Conservation (phyloP, 2,888 invertebrate genomes). For the Phyto melanocephala region DNA sequence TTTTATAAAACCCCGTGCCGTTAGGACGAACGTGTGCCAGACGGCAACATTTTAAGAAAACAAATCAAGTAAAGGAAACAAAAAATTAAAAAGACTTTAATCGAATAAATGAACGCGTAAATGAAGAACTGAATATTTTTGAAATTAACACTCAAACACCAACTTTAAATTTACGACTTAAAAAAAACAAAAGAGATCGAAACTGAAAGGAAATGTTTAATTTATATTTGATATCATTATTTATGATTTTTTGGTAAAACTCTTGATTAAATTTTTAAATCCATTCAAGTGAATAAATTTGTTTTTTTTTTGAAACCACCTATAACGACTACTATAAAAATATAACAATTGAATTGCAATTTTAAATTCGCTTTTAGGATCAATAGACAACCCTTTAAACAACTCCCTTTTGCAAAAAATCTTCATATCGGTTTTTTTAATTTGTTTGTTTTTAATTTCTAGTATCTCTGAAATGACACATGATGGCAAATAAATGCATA, state of each 20-base stretch:
- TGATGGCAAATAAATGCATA: not conserved
- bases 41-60: too few relatives aligned
- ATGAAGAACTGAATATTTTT: not conserved
- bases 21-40: too few relatives aligned
- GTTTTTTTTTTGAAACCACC: not conserved
- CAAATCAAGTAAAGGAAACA: too few relatives aligned
- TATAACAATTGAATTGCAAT: not conserved
- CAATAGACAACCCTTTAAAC: slow-evolving; percentile 15
- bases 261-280: slow-evolving; percentile 9
- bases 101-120: not conserved
- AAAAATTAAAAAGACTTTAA: not conserved
- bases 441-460: not conserved
- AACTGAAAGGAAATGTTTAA: too few relatives aligned
- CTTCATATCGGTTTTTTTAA: not conserved
- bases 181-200: not conserved
- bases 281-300: slow-evolving; percentile 20
- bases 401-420: not conserved
- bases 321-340: not conserved
- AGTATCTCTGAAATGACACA: slow-evolving; percentile 16
- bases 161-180: slow-evolving; percentile 1
- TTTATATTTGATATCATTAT: slow-evolving; percentile 8
- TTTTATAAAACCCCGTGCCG: too few relatives aligned
- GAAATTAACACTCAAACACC: not conserved
- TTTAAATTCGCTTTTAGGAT: not conserved
- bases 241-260: slow-evolving; percentile 11